Base-by-base conservation (phyloP, 1,140 invertebrate species). In the Vanessa atalanta region DNA sequence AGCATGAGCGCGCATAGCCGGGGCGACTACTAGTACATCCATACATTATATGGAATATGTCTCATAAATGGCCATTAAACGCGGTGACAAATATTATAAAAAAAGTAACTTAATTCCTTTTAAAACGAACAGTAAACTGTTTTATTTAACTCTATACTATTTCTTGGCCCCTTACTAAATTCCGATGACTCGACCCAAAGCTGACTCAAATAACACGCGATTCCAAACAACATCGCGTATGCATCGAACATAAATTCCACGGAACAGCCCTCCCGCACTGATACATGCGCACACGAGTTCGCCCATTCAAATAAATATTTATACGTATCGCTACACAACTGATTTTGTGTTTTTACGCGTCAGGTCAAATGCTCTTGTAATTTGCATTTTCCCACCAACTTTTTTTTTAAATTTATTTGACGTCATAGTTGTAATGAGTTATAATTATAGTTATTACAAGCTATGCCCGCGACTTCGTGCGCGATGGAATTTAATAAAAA, bases 251-350 rank as follows among this genome's bases (percentile, higher is more conserved):
- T 51, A 51, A 51, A 51, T 51, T 51, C 48, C 48, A n/a, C 48
- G 48, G 48, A 51, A n/a, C 48, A 51, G 48, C 48, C 48, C 13
- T 51, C 48, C 13, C 48, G n/a, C 48, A n/a, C 48, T 15, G 14
- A 51, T n/a, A 51, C n/a, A 51, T n/a, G 48, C 48, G n/a, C 48
- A 51, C 5, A n/a, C 13, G 37, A 43, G 37, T 43, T 12, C 48
- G 48, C n/a, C 50, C 23, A 23, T 57, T 57, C 16, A 43, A 61
- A 37, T 37, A 61, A 61, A 61, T 61, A 61, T 61, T 61, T 61
- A 61, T 37, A 57, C 53, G 53, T 37, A 61, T 37, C 26, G 55
- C 55, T 57, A 57, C 55, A 57, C 23, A 26, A 57, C 23, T 57
- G 55, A 37, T 60, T 23, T 37, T 61, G 23, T 61, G 26, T 12